Base-by-base conservation (phyloP, 2,797 vertebrate genomes). In the Coluber constrictor region DNA sequence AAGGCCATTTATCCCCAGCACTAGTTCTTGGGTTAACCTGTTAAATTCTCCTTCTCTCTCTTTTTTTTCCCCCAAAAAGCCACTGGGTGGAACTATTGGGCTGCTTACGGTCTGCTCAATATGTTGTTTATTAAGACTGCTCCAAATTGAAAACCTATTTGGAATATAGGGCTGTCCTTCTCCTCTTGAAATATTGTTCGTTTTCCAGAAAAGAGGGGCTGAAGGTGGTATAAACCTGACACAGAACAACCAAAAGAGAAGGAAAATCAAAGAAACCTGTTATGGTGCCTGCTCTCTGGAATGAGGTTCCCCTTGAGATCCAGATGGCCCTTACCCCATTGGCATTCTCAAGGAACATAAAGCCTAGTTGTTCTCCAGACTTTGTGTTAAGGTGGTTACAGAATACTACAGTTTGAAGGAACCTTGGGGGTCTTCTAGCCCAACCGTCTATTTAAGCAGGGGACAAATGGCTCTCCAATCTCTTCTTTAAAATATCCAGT, bases 61-160 rank as follows among this genome's bases (percentile, higher is more conserved):
- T 61, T 15, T 59, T 57, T 37, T 37, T 37, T 25, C 37, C 5
- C 5, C 9, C 32, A 59, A 13, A 56, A 29, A 57, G 94, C 94
- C 97, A 96, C 96, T 96, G 96, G 97, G 92, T 96, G 97, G 96
- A 95, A 96, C 94, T 95, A 96, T 94, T 94, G 95, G 95, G 96
- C 96, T 96, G 93, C 90, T 90, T 92, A 60, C 89, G 7, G 25
- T 25, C 43, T 18, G 25, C 25, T 27, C 23, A 18, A 79, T 43
- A 20, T 43, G 74, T 79, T 79, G 18, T 79, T 79, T 43, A 79
- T 79, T 79, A 79, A 79, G 37, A 23, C 32, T 23, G 74, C 37
- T 37, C 18, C 74, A 23, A 79, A 79, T 23, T 79, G 37, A 43
- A 79, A 79, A 79, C 32, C 18, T 37, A 43, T 79, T 23, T 23